Percentiles rank a stretch among this genome's conserved stretches.
Evolutionary conservation across 2,113 vertebrate genomes (phyloP).

Genomic region (Lepus timidus): DNA sequence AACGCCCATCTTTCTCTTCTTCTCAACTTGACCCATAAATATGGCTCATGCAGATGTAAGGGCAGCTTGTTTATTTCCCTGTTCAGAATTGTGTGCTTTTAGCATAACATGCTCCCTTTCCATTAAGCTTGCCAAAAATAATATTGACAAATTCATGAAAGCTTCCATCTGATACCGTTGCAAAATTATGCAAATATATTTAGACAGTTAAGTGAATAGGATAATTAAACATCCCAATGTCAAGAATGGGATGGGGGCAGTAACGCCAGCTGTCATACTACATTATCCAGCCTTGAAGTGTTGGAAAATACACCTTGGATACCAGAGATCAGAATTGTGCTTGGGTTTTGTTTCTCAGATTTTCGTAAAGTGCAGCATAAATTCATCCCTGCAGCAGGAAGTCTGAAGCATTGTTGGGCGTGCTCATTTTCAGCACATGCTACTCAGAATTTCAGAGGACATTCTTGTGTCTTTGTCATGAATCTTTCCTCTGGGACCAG

Average conservation of each 20-base stretch:
- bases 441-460: conserved; percentile 59
- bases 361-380: not conserved
- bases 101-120: conserved; percentile 73
- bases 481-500: conserved; percentile 70
- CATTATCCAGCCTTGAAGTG: conserved; percentile 32
- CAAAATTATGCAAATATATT: conserved; percentile 81
- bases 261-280: not conserved
- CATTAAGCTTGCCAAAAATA: conserved; percentile 81
- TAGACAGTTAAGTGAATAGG: conserved; percentile 76
- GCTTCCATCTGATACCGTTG: conserved; percentile 79
- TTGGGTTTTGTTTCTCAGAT: not conserved
- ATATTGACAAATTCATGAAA: conserved; percentile 79
- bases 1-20: conserved; percentile 56
- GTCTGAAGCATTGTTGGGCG: not conserved
- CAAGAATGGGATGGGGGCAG: not conserved
- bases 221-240: conserved; percentile 73
- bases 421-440: not conserved
- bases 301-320: conserved; percentile 57
- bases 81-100: conserved; percentile 50
- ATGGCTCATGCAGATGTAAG: conserved; percentile 67
- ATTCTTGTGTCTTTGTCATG: conserved; percentile 50
- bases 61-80: conserved; percentile 69
- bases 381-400: not conserved
- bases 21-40: conserved; percentile 50
- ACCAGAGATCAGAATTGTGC: conserved; percentile 1